Conservation (phyloP, 2,888 invertebrate species). For the Didymodactylos carnosus region DNA sequence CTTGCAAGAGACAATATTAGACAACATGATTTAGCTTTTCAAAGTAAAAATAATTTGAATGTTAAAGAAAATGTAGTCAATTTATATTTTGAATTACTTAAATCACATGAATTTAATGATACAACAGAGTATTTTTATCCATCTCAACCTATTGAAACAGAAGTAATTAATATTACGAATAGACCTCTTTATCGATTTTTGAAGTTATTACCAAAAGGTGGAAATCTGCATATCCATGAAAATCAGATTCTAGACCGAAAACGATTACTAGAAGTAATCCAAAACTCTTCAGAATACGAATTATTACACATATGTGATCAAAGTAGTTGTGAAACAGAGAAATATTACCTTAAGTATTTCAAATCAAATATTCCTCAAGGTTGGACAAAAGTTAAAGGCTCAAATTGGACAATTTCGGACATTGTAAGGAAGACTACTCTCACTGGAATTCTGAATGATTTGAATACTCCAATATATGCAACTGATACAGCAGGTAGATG, state of each 20-base stretch:
- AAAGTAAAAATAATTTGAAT: background rate
- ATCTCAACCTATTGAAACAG: slow-evolving; percentile 5
- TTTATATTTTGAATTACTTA: slow-evolving; percentile 5
- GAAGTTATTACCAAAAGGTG: slow-evolving; percentile 5
- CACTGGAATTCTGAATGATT: background rate
- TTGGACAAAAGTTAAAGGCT: slow-evolving; percentile 6
- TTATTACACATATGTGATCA: slow-evolving; percentile 11
- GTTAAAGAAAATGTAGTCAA: slow-evolving; percentile 6
- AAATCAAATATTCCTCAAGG: background rate
- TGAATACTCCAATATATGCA: background rate
- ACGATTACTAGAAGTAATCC: background rate
- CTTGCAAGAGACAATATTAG: background rate
- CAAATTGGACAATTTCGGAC: slow-evolving; percentile 6
- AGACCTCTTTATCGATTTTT: slow-evolving; percentile 3
- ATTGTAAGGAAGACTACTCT: slow-evolving; percentile 6
- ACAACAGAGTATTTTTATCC: slow-evolving; percentile 6
- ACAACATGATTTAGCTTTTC: background rate
- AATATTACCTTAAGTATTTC: slow-evolving; percentile 3
- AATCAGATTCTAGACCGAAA: slow-evolving; percentile 4
- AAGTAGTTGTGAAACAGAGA: background rate
- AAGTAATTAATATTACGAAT: background rate
- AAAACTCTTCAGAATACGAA: background rate
- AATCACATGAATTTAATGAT: background rate
- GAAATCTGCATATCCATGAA: slow-evolving; percentile 10
- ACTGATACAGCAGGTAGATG: slow-evolving; percentile 10